Evolutionary conservation across 2,113 vertebrate species (phyloP), one percentile per base, ranked within the genome.

Genomic region (Microtus montanus): DNA sequence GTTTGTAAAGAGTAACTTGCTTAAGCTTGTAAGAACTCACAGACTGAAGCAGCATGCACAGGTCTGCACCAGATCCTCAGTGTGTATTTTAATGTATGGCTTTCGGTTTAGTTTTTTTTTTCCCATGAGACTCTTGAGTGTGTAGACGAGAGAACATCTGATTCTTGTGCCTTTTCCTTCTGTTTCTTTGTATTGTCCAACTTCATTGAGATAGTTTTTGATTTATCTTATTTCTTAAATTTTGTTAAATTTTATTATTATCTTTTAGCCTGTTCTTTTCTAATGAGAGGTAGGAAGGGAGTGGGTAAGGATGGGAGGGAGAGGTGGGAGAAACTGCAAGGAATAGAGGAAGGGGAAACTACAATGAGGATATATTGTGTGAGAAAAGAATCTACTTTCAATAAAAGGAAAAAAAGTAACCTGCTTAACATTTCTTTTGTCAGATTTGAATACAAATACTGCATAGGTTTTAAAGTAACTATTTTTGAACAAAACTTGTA

Each of bases 401-500:
- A 15, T 30, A 17, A 41, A n/a, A 83, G 54, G 54, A 41, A 63
- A 41, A 41, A 85, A 35, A 68, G 6, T 83, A 87, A 73, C 66
- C 92, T 95, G 33, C 14, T 85, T 95, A 64, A 73, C 75, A 54
- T 86, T 33, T 54, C 26, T 15, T 3, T 17, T 52, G 2, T 82
- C 35, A 80, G 44, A 20, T 90, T 92, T 73, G 58, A 80, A 88
- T 38, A 79, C 1, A 80, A 70, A 58, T 92, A 68, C 4, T 61
- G 19, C 28, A 33, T 78, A 87, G 30, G 64, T 92, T 44, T 49
- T 70, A 58, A 94, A 89, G 78, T 92, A 93, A 86, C 73, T 89
- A 13, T 58, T 86, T 26, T 58, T 79, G 74, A 93, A 44, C 47
- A 94, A 87, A 54, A 13, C 2, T 83, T 91, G 26, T 15, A 91